Conservation (phyloP, 2,797 vertebrate genomes). For the Chiroxiphia lanceolata region DNA sequence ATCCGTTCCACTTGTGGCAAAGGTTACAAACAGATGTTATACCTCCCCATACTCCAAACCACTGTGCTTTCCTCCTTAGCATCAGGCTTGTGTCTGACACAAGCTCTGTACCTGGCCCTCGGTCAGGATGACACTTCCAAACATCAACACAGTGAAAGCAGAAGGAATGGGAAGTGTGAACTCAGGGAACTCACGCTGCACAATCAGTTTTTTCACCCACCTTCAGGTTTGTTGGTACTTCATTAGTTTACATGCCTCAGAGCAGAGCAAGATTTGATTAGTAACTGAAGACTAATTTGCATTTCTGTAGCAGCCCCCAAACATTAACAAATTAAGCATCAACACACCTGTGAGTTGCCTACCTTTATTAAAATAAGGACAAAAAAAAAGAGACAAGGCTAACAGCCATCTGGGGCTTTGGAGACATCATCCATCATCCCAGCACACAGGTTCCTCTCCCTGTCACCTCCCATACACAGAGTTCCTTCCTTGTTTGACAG, state of each 20-base stretch:
- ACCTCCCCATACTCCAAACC: background rate
- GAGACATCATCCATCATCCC: background rate
- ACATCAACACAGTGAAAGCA: background rate
- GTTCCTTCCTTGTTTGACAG: background rate
- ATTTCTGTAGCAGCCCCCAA: conserved; percentile 7
- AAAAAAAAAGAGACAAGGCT: background rate
- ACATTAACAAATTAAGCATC: background rate
- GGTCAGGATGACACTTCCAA: background rate
- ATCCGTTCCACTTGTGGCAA: background rate
- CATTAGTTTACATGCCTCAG: background rate
- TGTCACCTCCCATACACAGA: rapidly evolving
- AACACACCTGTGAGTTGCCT: background rate
- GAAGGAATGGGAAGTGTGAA: background rate
- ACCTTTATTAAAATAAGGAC: background rate
- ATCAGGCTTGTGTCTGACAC: background rate
- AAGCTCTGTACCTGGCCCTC: background rate
- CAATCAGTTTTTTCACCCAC: background rate
- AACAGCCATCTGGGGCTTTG: background rate
- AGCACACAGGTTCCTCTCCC: background rate
- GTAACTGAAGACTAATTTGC: background rate
- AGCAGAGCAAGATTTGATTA: conserved; percentile 2
- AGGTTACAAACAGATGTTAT: conserved; percentile 26
- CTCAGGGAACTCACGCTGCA: background rate
- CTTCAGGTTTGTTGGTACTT: background rate
- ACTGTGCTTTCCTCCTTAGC: background rate